Conservation (phyloP, 2,888 invertebrate genomes). For the Lacanobia oleracea region DNA sequence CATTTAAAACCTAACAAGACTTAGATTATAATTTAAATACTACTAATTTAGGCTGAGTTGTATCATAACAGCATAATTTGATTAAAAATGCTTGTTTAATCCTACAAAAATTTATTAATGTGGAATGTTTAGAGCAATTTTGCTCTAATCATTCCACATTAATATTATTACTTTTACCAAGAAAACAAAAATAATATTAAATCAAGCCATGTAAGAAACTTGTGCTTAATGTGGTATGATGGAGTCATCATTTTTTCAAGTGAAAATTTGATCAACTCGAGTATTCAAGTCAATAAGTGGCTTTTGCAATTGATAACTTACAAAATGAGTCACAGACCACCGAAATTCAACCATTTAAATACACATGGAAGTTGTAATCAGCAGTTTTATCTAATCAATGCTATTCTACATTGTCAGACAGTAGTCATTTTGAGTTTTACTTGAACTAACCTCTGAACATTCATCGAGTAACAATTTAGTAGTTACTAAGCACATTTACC, state of each 20-base stretch:
- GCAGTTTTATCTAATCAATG: slow-evolving; percentile 57
- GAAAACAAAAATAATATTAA: background rate
- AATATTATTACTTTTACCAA: background rate
- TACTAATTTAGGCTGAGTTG: background rate
- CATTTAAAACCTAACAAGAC: background rate
- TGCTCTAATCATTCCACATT: too few relatives aligned
- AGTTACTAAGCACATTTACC: slow-evolving; percentile 72
- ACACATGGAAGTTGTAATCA: slow-evolving; percentile 39
- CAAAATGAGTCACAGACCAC: slow-evolving; percentile 39
- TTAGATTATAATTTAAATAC: slow-evolving; percentile 2
- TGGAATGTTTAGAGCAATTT: background rate
- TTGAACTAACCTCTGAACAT: slow-evolving; percentile 51
- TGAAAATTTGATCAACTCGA: background rate
- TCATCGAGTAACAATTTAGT: slow-evolving; percentile 53
- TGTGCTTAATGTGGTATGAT: background rate
- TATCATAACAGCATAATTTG: background rate
- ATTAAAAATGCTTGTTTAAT: background rate
- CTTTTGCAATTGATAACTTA: slow-evolving; percentile 16
- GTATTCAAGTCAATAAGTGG: slow-evolving; percentile 2
- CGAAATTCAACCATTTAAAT: slow-evolving; percentile 26
- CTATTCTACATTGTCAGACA: slow-evolving; percentile 30
- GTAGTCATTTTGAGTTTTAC: slow-evolving; percentile 44
- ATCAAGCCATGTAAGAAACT: background rate
- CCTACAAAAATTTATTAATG: background rate
- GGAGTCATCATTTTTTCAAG: background rate